These are phyloP conservation scores for Clusia tigrina DNA, from an alignment of 2,888 invertebrate genomes.

Conservation along the genomic window DNA sequence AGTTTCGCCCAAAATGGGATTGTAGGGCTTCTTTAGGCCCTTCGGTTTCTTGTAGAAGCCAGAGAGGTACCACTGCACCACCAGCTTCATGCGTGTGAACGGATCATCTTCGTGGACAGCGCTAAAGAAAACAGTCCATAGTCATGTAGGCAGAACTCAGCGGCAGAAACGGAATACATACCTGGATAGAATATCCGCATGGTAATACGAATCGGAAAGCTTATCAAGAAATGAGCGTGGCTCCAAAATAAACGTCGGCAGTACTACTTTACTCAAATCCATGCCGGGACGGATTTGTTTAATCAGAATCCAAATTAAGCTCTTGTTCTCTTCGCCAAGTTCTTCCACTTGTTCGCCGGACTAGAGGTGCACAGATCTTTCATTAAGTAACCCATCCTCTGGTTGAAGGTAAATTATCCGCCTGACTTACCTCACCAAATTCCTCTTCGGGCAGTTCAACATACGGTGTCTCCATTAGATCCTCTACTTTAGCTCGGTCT, in stretches of 20 bases:
- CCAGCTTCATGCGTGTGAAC: conserved; percentile 85
- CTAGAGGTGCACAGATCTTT: neutral
- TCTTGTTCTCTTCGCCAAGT: conserved; percentile 93
- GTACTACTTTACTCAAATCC: conserved; percentile 85
- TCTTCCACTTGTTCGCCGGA: conserved; percentile 88
- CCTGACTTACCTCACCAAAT: conserved; percentile 66
- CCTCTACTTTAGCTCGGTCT: conserved; percentile 40
- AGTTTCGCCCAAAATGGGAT: conserved; percentile 91
- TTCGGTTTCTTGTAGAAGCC: conserved; percentile 94
- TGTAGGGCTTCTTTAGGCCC: conserved; percentile 94
- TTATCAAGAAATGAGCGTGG: conserved; percentile 94
- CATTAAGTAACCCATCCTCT: conserved; percentile 1
- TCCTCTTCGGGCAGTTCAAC: conserved; percentile 69
- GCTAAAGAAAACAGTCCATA: conserved; percentile 64
- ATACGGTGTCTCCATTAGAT: conserved; percentile 70
- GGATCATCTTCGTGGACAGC: conserved; percentile 87
- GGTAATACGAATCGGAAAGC: conserved; percentile 92
- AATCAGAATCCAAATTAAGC: conserved; percentile 90
- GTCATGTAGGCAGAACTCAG: neutral
- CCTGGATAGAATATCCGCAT: conserved; percentile 87
- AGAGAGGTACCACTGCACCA: conserved; percentile 91
- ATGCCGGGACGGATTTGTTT: conserved; percentile 96
- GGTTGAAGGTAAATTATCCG: conserved; percentile 15
- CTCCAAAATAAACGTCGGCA: conserved; percentile 94
- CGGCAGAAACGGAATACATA: conserved; percentile 62